Percentiles rank a stretch among this genome's conserved stretches.
Conservation (phyloP, 2,797 vertebrate genomes). For the Lindbergichthys nudifrons region DNA sequence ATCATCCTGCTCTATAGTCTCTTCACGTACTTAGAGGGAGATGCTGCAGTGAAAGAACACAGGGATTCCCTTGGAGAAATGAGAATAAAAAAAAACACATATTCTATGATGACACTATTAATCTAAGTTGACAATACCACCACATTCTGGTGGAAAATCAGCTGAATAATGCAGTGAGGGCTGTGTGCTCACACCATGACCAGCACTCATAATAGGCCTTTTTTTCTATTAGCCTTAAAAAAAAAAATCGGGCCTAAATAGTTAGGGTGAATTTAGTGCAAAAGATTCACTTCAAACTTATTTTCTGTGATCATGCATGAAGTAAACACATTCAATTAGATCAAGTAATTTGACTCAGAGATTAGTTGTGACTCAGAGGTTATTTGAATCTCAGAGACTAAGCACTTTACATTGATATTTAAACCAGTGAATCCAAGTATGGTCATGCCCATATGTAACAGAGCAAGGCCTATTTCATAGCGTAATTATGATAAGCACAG, state of each 20-base stretch:
- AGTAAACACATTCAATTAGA: conserved; percentile 42
- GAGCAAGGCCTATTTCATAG: conserved; percentile 30
- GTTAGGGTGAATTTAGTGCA: neutral
- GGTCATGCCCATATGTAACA: conserved; percentile 32
- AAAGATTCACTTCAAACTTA: conserved; percentile 15
- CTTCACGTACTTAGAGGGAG: conserved; percentile 35
- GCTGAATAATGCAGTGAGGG: conserved; percentile 54
- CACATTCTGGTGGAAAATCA: conserved; percentile 40
- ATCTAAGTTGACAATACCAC: conserved; percentile 56
- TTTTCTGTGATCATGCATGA: conserved; percentile 20
- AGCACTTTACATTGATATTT: conserved; percentile 35
- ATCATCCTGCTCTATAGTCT: conserved; percentile 51
- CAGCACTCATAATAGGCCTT: conserved; percentile 21
- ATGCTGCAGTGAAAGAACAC: conserved; percentile 43
- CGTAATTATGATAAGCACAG: conserved; percentile 49
- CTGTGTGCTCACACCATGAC: conserved; percentile 15
- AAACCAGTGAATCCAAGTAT: conserved; percentile 41
- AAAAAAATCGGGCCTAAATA: neutral
- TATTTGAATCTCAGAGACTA: conserved; percentile 39
- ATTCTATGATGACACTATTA: conserved; percentile 63
- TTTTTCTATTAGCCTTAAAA: neutral
- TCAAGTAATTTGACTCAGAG: conserved; percentile 34
- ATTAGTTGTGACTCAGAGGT: conserved; percentile 44
- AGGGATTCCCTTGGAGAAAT: conserved; percentile 57
- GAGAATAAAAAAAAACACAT: conserved; percentile 41